A percentile compares a stretch with the other conserved stretches of the same genome.
Conservation (phyloP, 2,113 vertebrate species). For the Colistium nudipinnis region DNA sequence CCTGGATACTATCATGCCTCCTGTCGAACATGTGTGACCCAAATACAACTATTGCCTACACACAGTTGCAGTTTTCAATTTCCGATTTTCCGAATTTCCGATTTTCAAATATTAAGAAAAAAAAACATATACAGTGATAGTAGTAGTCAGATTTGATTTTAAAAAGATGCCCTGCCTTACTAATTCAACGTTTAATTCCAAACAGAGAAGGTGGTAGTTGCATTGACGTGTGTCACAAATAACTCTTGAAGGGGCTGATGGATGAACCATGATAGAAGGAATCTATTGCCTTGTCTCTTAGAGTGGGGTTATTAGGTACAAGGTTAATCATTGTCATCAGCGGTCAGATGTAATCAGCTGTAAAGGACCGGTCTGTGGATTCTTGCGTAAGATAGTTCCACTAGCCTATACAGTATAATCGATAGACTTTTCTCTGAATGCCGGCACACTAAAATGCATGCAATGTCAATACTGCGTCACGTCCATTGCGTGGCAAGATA, state of each 20-base stretch:
- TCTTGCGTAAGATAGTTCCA: slow-evolving; percentile 16
- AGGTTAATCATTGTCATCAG: slow-evolving; percentile 51
- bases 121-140: too few species aligned
- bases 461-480: background rate
- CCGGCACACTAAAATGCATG: background rate
- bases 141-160: too few species aligned
- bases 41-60: background rate
- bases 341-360: background rate
- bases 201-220: too few species aligned
- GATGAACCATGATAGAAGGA: background rate
- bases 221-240: too few species aligned
- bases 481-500: too few species aligned
- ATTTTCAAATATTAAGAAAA: background rate
- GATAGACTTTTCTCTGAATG: slow-evolving; percentile 27
- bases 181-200: too few species aligned
- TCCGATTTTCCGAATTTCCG: too few species aligned
- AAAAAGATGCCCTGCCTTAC: too few species aligned
- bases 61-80: background rate
- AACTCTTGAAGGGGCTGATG: too few species aligned
- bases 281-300: background rate
- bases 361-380: background rate
- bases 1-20: background rate
- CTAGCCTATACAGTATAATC: slow-evolving; percentile 2
- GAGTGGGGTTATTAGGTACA: slow-evolving; percentile 38
- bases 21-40: background rate